Percentiles rank a stretch among this genome's conserved stretches.
Evolutionary conservation across 2,888 invertebrate genomes (phyloP).

Genomic region (Cerastoderma edule): DNA sequence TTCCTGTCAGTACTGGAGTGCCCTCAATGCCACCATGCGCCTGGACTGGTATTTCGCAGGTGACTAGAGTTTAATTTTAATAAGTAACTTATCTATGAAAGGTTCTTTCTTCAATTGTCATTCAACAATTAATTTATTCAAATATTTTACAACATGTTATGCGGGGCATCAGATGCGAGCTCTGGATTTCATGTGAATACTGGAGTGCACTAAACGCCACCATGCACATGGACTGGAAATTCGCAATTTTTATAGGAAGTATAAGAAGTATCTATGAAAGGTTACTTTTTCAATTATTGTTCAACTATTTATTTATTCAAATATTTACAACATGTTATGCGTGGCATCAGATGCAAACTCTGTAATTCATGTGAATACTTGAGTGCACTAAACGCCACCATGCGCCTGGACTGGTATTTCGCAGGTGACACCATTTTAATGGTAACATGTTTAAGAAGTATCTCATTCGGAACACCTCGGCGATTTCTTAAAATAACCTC

Average conservation of each 20-base stretch:
- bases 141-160: no score
- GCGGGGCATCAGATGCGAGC: no score
- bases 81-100: no score
- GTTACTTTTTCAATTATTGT: no score
- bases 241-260: constrained; percentile 56
- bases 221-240: constrained; percentile 66
- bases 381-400: constrained; percentile 54
- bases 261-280: no score
- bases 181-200: constrained; percentile 66
- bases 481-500: no score
- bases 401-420: constrained; percentile 67
- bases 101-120: no score
- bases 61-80: constrained; percentile 38
- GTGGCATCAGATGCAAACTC: constrained; percentile 61
- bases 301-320: no score
- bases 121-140: no score
- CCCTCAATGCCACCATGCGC: constrained; percentile 58
- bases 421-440: constrained; percentile 54
- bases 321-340: no score
- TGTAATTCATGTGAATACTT: constrained; percentile 66
- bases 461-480: no score
- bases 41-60: constrained; percentile 69
- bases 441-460: no score
- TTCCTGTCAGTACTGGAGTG: constrained; percentile 57
- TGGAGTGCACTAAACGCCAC: constrained; percentile 54